Evolutionary conservation across 1,140 invertebrate genomes (phyloP).

Genomic region (Bombus pyrosoma): DNA sequence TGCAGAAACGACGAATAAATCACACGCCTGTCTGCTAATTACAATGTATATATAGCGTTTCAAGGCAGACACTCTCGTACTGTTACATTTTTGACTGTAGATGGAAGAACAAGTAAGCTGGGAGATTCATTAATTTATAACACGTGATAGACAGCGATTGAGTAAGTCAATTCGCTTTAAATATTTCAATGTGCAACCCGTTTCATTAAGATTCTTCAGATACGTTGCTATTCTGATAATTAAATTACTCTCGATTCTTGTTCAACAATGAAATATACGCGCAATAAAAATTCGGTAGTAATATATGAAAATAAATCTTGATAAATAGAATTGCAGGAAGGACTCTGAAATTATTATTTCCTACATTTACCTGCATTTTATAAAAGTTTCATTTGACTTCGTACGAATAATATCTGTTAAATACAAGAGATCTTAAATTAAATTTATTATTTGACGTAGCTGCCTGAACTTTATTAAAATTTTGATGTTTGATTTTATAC

Average conservation of each 20-base stretch:
- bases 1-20: not conserved
- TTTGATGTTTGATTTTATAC: not conserved
- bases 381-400: not conserved
- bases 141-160: not conserved
- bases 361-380: not conserved
- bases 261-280: not conserved
- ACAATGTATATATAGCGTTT: not conserved
- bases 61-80: not conserved
- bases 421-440: not conserved
- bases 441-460: not conserved
- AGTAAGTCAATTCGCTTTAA: not conserved
- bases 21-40: not conserved
- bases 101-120: not conserved
- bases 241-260: not conserved
- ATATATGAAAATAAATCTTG: too few species aligned
- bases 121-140: constrained; percentile 12
- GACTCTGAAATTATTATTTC: not conserved
- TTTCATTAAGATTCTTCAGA: not conserved
- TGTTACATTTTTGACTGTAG: not conserved
- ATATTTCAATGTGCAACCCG: not conserved
- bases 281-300: too few species aligned
- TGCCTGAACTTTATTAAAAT: not conserved
- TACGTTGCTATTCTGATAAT: not conserved
- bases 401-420: not conserved
- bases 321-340: too few species aligned